Conservation (phyloP, 35 echinoderm and acorn worm species). For the Heliocidaris tuberculata region DNA sequence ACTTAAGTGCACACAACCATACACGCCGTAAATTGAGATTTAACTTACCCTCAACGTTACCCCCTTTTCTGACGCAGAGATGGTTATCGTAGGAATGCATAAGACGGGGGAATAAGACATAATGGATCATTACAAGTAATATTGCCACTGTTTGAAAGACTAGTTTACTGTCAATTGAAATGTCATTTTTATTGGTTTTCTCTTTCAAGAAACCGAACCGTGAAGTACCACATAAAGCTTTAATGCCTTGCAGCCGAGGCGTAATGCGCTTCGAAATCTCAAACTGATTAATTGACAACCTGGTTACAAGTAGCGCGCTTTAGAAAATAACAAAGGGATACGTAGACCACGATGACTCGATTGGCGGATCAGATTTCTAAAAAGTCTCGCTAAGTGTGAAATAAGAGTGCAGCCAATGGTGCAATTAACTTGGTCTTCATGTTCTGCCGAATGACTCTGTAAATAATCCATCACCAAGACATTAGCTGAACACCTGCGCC, state of each 20-base stretch:
- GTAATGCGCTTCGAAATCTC: not conserved
- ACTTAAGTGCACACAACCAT: not conserved
- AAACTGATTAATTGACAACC: not conserved
- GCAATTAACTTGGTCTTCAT: not conserved
- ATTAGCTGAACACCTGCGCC: not conserved
- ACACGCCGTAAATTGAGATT: not conserved
- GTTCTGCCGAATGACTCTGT: not conserved
- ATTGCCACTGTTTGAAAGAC: no score
- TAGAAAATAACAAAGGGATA: not conserved
- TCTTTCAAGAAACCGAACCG: no score
- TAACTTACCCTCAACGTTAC: not conserved
- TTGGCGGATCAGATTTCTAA: not conserved
- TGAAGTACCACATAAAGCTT: not conserved
- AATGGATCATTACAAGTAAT: no score
- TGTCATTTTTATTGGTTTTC: no score
- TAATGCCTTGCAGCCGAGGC: not conserved
- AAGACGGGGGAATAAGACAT: no score
- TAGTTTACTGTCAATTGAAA: no score
- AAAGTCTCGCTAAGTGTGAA: conserved; percentile 10
- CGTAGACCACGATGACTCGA: not conserved
- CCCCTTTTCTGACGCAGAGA: not conserved
- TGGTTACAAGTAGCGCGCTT: not conserved
- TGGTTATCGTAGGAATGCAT: not conserved
- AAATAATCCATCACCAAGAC: not conserved
- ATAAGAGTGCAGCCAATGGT: not conserved